phyloP scores from a whole-genome alignment of 1,140 invertebrate species.

The Ostrea edulis region DNA sequence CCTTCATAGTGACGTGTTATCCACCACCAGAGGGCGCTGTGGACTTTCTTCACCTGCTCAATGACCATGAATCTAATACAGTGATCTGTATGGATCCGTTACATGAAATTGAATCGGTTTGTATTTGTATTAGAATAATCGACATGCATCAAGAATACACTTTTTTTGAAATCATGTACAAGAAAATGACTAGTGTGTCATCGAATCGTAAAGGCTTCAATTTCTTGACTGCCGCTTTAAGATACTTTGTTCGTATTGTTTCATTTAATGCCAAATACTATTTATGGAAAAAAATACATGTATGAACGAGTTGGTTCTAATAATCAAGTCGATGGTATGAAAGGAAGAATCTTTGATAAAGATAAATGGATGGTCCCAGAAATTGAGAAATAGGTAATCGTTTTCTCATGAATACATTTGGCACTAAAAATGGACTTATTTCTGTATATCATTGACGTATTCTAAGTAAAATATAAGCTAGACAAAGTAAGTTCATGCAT shows the following conservation, averaged over 20 bases:
- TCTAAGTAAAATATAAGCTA: neutral
- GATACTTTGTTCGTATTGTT: neutral
- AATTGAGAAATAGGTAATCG: neutral
- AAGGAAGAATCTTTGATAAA: no score
- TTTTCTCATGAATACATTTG: neutral
- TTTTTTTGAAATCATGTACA: neutral
- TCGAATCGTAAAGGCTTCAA: neutral
- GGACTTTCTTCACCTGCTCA: slow-evolving; percentile 5
- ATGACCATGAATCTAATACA: neutral
- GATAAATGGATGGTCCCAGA: no score
- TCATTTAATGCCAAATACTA: neutral
- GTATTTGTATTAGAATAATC: neutral
- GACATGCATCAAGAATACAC: neutral
- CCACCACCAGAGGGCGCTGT: slow-evolving; percentile 3
- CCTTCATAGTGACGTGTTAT: slow-evolving; percentile 4
- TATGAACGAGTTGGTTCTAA: no score
- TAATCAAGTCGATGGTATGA: no score
- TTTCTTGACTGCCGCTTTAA: neutral
- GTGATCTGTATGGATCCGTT: slow-evolving; percentile 5
- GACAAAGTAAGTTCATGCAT: neutral
- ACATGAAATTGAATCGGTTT: slow-evolving; percentile 5
- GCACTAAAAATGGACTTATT: neutral
- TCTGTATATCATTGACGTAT: neutral
- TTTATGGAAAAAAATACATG: neutral
- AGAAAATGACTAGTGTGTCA: neutral